These are phyloP conservation scores for Ageneiosus marmoratus DNA, from an alignment of 2,113 vertebrate species.

Conservation along the genomic window DNA sequence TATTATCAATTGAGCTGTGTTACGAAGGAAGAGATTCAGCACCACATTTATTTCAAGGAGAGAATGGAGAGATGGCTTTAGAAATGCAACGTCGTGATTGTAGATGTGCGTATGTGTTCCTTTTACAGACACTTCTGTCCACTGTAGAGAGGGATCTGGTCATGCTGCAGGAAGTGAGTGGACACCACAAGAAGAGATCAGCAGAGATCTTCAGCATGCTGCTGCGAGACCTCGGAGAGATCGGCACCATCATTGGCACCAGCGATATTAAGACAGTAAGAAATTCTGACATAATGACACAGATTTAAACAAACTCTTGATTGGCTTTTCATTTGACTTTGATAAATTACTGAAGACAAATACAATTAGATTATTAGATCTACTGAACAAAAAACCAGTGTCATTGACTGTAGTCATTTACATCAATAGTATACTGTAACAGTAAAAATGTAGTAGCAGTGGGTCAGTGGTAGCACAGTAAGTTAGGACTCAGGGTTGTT, in stretches of 20 bases:
- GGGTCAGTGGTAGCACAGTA: too few relatives aligned
- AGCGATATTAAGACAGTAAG: constrained; percentile 83
- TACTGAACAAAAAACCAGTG: not conserved
- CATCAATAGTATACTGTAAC: too few relatives aligned
- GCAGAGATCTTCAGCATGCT: constrained; percentile 83
- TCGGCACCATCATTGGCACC: constrained; percentile 83
- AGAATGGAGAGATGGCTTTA: not conserved
- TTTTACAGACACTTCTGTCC: constrained; percentile 71
- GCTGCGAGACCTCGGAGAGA: constrained; percentile 85
- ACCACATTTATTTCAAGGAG: not conserved
- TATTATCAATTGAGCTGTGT: not conserved
- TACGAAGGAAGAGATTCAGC: not conserved
- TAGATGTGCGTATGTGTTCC: not conserved
- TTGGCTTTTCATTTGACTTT: not conserved
- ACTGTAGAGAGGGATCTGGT: constrained; percentile 78
- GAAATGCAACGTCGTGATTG: not conserved
- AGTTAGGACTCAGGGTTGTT: too few relatives aligned
- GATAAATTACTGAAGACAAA: not conserved
- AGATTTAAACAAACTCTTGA: not conserved
- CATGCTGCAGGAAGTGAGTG: constrained; percentile 83
- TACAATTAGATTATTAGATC: not conserved
- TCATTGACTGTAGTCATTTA: not conserved
- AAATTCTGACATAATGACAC: not conserved
- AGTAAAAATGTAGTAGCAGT: too few relatives aligned
- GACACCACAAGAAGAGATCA: constrained; percentile 84